A percentile compares a stretch with the other conserved stretches of the same genome.
Conservation (phyloP, 2,888 invertebrate species). For the Drosophila mayaguana region DNA sequence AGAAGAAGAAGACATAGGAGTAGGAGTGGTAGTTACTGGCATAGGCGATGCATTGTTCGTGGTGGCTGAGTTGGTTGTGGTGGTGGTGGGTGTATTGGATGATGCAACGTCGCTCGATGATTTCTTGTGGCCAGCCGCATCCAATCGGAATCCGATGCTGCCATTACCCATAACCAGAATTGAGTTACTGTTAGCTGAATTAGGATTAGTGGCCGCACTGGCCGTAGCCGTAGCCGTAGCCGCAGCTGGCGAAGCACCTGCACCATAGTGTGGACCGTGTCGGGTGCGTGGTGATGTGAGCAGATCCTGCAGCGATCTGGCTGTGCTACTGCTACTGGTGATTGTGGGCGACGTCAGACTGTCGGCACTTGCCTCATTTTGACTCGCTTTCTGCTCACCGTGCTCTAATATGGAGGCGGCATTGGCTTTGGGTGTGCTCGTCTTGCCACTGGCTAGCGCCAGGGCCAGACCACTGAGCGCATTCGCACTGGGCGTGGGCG, state of each 20-base stretch:
- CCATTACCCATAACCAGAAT: slow-evolving; percentile 81
- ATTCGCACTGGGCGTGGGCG: slow-evolving; percentile 70
- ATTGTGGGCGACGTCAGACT: slow-evolving; percentile 82
- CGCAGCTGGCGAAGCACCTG: slow-evolving; percentile 44
- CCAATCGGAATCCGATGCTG: slow-evolving; percentile 45
- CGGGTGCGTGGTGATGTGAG: slow-evolving; percentile 79
- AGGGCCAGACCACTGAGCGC: slow-evolving; percentile 79
- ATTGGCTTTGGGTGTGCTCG: slow-evolving; percentile 68
- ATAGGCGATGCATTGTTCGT: slow-evolving; percentile 67
- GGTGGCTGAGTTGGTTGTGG: slow-evolving; percentile 25
- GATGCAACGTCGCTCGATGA: slow-evolving; percentile 56
- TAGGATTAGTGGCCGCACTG: slow-evolving; percentile 37
- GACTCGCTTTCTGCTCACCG: slow-evolving; percentile 85
- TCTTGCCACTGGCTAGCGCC: slow-evolving; percentile 75
- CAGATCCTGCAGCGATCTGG: slow-evolving; percentile 80
- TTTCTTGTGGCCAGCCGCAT: slow-evolving; percentile 34
- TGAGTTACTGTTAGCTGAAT: slow-evolving; percentile 66
- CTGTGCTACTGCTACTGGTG: slow-evolving; percentile 49
- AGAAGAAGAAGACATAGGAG: slow-evolving; percentile 73
- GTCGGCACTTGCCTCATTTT: slow-evolving; percentile 86
- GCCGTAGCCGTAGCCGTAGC: not conserved
- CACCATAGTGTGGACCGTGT: slow-evolving; percentile 60
- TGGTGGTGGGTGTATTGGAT: slow-evolving; percentile 64
- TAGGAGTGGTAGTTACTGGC: slow-evolving; percentile 84
- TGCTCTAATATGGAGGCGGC: slow-evolving; percentile 84